phyloP scores from a whole-genome alignment of 2,797 vertebrate species.

The Ispidina lecontei region DNA sequence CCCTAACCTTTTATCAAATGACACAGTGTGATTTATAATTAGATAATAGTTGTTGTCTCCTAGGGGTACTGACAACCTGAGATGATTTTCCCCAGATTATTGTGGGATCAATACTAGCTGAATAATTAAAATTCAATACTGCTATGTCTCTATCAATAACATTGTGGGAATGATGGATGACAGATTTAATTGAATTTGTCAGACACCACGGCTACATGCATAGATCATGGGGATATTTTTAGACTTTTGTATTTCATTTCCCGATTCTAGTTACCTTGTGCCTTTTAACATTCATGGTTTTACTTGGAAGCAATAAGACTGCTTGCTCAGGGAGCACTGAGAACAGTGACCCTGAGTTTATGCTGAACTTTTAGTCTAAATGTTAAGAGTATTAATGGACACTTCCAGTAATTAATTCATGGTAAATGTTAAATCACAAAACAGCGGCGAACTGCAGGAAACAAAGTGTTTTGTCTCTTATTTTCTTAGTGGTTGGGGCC shows the following conservation, averaged over 20 bases:
- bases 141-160: constrained; percentile 80
- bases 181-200: constrained; percentile 83
- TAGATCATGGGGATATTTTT: constrained; percentile 80
- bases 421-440: constrained; percentile 45
- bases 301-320: constrained; percentile 33
- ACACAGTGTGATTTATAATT: constrained; percentile 80
- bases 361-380: constrained; percentile 55
- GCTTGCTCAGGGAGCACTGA: constrained; percentile 40
- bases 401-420: constrained; percentile 25
- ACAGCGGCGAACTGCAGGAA: background rate
- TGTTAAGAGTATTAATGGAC: constrained; percentile 45
- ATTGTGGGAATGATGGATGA: constrained; percentile 81
- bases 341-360: constrained; percentile 60
- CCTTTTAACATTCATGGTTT: constrained; percentile 68
- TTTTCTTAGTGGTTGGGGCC: background rate
- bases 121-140: constrained; percentile 86
- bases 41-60: constrained; percentile 79
- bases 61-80: constrained; percentile 72
- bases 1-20: constrained; percentile 74
- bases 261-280: constrained; percentile 49
- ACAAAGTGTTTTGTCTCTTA: background rate
- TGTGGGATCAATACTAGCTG: constrained; percentile 80
- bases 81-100: constrained; percentile 81
- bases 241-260: constrained; percentile 78
- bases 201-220: constrained; percentile 64